These are phyloP conservation scores for Plectus sambesii DNA, from an alignment of 1,140 invertebrate species.

Conservation along the genomic window DNA sequence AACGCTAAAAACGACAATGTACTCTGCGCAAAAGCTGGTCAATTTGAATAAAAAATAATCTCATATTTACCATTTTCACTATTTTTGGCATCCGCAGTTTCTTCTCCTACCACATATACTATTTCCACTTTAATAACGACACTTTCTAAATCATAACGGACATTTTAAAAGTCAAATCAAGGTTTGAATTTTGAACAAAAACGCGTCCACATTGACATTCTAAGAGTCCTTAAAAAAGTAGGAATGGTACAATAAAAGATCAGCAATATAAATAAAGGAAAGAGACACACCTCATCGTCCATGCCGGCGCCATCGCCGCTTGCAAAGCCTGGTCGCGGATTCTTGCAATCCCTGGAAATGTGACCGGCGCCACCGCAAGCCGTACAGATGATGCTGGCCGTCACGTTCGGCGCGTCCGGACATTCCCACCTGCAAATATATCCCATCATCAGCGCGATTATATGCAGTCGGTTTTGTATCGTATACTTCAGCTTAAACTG, in stretches of 20 bases:
- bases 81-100: too few species aligned
- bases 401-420: conserved; percentile 91
- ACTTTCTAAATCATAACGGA: too few species aligned
- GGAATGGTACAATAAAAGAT: conserved; percentile 14
- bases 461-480: too few species aligned
- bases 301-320: conserved; percentile 19
- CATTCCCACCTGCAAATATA: conserved; percentile 63
- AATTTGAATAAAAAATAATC: too few species aligned
- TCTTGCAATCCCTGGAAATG: conserved; percentile 83
- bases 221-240: conserved; percentile 10
- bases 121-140: too few species aligned
- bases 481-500: too few species aligned
- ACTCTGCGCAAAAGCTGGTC: too few species aligned
- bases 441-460: too few species aligned
- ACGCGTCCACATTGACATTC: neutral
- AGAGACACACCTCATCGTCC: conserved; percentile 34
- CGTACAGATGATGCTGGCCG: conserved; percentile 90
- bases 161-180: conserved; percentile 17
- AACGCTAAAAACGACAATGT: too few species aligned
- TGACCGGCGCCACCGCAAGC: conserved; percentile 94
- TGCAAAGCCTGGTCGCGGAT: conserved; percentile 26
- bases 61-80: too few species aligned
- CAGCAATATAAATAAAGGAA: neutral
- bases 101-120: too few species aligned
- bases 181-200: conserved; percentile 7